These are phyloP conservation scores for Trematocara nigrifrons DNA, from an alignment of 2,113 vertebrate species.

Conservation along the genomic window DNA sequence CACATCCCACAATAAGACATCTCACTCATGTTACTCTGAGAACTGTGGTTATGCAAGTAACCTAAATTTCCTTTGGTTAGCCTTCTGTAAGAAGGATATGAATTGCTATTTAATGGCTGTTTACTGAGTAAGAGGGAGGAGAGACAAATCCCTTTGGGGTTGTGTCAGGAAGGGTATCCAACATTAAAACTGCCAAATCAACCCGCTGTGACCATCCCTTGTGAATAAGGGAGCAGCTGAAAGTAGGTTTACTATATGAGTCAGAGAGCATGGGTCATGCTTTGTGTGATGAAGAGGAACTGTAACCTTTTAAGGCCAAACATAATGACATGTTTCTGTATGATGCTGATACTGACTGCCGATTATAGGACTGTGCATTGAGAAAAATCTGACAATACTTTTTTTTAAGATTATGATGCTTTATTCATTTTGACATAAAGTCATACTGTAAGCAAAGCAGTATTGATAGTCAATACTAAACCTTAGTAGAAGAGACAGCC, in stretches of 20 bases:
- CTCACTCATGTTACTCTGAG: neutral
- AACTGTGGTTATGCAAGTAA: neutral
- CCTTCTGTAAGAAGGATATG: neutral
- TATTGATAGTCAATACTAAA: neutral
- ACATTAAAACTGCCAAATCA: neutral
- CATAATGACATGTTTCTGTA: neutral
- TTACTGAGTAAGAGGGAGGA: neutral
- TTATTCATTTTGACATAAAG: neutral
- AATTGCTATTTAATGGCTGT: neutral
- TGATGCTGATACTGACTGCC: neutral
- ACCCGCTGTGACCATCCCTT: neutral
- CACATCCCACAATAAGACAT: neutral
- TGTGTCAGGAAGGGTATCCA: neutral
- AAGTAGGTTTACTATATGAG: neutral
- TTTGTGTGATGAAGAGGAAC: neutral
- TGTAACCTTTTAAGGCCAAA: neutral
- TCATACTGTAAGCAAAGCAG: neutral
- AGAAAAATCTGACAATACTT: neutral
- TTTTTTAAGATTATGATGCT: neutral
- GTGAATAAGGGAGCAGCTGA: neutral
- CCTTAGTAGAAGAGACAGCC: neutral
- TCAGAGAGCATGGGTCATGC: neutral
- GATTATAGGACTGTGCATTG: neutral
- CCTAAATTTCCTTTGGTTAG: neutral
- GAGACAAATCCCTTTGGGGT: neutral